Percentiles rank a stretch among this genome's conserved stretches.
Evolutionary conservation across 23 tunicate species (phyloP).

Genomic region (Clavelina lepadiformis): DNA sequence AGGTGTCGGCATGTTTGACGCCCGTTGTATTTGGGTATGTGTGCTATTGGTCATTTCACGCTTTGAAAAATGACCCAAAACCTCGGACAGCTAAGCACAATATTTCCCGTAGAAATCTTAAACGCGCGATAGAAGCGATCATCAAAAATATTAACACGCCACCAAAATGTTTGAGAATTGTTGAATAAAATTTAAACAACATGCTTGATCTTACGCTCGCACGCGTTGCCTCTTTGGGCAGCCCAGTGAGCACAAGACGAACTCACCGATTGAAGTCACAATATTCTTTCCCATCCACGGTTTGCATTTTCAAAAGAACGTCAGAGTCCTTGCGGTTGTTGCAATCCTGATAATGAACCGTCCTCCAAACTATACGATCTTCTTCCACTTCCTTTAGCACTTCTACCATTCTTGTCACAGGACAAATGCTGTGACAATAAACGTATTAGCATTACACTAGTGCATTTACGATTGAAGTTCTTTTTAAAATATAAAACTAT

Average conservation of each 20-base stretch:
- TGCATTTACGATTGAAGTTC: too few species aligned
- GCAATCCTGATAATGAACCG: conserved; percentile 38
- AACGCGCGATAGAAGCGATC: too few species aligned
- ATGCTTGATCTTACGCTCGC: neutral
- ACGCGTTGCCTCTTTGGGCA: neutral
- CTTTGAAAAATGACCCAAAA: too few species aligned
- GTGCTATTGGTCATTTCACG: too few species aligned
- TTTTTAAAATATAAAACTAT: too few species aligned
- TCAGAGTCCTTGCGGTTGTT: conserved; percentile 17
- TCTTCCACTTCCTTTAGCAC: conserved; percentile 28
- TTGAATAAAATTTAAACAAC: too few species aligned
- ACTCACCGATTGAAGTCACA: conserved; percentile 71
- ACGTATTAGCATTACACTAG: too few species aligned
- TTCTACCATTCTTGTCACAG: conserved; percentile 8
- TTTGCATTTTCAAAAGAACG: conserved; percentile 14
- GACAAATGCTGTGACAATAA: conserved; percentile 28
- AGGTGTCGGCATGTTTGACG: neutral
- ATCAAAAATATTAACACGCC: too few species aligned
- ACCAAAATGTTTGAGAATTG: too few species aligned
- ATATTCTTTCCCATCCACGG: conserved; percentile 41
- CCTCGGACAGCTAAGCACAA: too few species aligned
- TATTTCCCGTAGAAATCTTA: too few species aligned
- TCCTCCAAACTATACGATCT: conserved; percentile 5
- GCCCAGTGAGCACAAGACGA: neutral
- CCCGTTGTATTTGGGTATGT: too few species aligned